Conservation (phyloP, 2,797 vertebrate genomes). For the Odontamblyopus rebecca region DNA sequence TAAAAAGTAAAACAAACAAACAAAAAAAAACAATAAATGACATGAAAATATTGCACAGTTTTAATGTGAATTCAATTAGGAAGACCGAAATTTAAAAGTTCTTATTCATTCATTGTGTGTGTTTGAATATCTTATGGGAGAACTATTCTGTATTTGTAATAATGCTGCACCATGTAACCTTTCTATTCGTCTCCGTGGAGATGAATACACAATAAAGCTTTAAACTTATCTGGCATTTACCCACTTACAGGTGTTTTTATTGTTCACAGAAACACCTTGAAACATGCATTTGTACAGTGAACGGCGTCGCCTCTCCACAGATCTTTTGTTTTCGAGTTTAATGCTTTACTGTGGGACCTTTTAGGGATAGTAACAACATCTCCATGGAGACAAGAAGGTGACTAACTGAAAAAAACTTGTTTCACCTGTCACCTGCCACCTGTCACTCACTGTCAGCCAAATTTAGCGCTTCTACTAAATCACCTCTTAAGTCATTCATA, state of each 20-base stretch:
- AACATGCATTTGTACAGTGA: no score
- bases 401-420: no score
- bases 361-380: no score
- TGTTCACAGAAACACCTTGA: neutral
- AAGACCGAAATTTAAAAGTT: neutral
- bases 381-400: no score
- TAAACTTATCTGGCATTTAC: neutral
- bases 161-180: no score
- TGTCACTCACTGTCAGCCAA: neutral
- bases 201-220: neutral
- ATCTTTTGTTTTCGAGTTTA: no score
- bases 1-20: neutral
- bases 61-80: neutral
- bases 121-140: no score
- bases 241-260: neutral
- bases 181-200: neutral
- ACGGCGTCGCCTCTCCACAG: no score
- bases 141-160: no score
- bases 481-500: neutral
- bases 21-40: neutral
- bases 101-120: no score
- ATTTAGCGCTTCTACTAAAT: neutral
- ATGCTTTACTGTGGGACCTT: no score
- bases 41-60: neutral
- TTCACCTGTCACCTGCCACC: neutral